A percentile compares a stretch with the other conserved stretches of the same genome.
Conservation (phyloP, 2,888 invertebrate genomes). For the Danaus chrysippus region DNA sequence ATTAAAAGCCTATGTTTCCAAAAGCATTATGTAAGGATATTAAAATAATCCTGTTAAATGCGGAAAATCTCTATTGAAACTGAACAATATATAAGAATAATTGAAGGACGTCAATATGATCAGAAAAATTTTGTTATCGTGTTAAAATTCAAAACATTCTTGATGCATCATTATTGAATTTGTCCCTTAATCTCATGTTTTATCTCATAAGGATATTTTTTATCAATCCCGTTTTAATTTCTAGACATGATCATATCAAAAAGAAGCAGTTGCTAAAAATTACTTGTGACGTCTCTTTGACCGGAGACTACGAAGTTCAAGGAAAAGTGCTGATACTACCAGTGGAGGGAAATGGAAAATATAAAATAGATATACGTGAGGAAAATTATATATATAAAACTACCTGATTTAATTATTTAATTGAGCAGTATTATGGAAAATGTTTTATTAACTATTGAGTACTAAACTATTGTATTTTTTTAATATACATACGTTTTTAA, state of each 20-base stretch:
- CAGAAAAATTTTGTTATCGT: no score
- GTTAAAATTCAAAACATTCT: no score
- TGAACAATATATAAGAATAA: no score
- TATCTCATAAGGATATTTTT: no score
- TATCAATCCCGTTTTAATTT: constrained; percentile 12
- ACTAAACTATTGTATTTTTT: no score
- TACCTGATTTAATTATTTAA: neutral
- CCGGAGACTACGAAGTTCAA: constrained; percentile 54
- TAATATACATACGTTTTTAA: constrained; percentile 11
- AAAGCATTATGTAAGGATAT: no score
- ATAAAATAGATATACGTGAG: constrained; percentile 61
- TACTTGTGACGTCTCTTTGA: constrained; percentile 52
- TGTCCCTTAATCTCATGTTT: no score
- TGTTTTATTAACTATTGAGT: neutral
- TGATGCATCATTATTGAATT: no score
- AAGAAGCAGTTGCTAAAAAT: constrained; percentile 46
- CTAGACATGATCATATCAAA: constrained; percentile 51
- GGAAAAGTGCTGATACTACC: constrained; percentile 59
- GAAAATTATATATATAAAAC: constrained; percentile 20
- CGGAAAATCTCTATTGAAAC: no score
- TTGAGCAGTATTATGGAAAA: neutral
- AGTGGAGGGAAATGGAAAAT: constrained; percentile 58
- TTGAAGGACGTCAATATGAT: no score
- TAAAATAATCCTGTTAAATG: no score
- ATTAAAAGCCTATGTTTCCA: no score